Evolutionary conservation across 2,797 vertebrate genomes (phyloP).

Genomic region (Sciurus carolinensis): DNA sequence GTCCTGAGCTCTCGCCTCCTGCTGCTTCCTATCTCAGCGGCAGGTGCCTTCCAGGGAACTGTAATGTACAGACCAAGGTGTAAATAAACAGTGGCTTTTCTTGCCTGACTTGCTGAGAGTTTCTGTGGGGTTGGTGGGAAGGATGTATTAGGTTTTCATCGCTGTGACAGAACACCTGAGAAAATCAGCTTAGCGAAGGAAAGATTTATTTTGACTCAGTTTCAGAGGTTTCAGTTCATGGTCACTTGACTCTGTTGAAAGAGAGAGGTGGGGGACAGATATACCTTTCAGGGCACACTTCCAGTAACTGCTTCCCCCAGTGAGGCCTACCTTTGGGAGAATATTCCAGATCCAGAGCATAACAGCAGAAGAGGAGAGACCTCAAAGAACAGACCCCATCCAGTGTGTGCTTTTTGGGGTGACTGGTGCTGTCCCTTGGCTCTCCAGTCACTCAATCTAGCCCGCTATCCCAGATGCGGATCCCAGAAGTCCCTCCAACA

Average conservation of each 20-base stretch:
- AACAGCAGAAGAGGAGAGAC: not conserved
- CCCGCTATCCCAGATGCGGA: not conserved
- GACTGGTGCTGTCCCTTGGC: accelerated
- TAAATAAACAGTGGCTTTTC: slow-evolving; percentile 92
- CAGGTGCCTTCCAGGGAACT: slow-evolving; percentile 78
- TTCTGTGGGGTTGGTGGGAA: not conserved
- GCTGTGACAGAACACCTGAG: not conserved
- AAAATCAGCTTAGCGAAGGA: not conserved
- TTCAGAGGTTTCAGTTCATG: not conserved
- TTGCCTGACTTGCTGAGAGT: slow-evolving; percentile 86
- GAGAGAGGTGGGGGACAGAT: not conserved
- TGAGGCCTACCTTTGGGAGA: too few species aligned
- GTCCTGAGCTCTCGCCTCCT: not conserved
- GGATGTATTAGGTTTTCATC: not conserved
- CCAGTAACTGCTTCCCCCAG: not conserved
- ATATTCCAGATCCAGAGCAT: not conserved
- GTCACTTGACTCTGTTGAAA: too few species aligned
- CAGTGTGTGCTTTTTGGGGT: accelerated
- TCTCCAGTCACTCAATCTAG: not conserved
- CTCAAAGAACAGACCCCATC: not conserved
- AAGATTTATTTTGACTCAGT: not conserved
- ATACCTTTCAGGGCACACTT: not conserved
- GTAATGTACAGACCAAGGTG: slow-evolving; percentile 87
- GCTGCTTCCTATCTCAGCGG: slow-evolving; percentile 12
- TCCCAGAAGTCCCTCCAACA: not conserved